Evolutionary conservation across 2,113 vertebrate genomes (phyloP).

Genomic region (Halichoerus grypus): DNA sequence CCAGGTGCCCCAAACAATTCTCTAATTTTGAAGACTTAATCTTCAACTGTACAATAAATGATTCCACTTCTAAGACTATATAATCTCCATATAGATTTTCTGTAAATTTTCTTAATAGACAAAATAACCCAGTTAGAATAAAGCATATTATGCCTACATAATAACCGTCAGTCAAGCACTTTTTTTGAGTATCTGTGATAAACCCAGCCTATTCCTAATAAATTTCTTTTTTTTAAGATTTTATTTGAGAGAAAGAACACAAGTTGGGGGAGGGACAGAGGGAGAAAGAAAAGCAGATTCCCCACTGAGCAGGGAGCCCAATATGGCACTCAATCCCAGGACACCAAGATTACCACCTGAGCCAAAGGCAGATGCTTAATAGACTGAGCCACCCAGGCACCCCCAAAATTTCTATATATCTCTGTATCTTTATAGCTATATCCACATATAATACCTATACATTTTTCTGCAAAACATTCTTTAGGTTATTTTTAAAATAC

Average conservation of each 20-base stretch:
- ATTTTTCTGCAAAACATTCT: constrained; percentile 7
- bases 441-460: background rate
- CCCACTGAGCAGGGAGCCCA: no score
- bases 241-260: no score
- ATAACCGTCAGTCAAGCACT: background rate
- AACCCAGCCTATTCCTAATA: background rate
- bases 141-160: background rate
- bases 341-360: no score
- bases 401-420: background rate
- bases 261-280: no score
- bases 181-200: background rate
- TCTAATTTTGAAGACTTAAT: background rate
- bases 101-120: background rate
- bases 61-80: background rate
- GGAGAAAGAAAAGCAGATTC: no score
- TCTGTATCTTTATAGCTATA: background rate
- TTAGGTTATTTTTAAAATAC: background rate
- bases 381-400: no score
- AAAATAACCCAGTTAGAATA: background rate
- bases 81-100: background rate
- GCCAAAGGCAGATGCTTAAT: no score
- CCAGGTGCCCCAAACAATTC: background rate
- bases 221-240: background rate
- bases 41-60: background rate
- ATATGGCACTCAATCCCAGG: no score